phyloP scores from a whole-genome alignment of 2,888 invertebrate species.

The Rhyacophila evoluta region DNA sequence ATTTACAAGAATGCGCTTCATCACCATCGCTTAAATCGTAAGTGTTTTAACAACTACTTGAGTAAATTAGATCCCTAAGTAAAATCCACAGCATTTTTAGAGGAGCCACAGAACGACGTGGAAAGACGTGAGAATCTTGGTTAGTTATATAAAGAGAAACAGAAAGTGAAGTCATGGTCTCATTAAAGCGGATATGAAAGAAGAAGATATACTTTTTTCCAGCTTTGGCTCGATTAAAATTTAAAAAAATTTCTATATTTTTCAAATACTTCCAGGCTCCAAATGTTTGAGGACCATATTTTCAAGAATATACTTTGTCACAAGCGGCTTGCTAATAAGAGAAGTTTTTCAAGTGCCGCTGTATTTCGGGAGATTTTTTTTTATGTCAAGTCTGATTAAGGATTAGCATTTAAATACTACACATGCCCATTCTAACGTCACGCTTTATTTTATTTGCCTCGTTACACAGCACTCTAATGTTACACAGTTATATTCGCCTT shows the following conservation, averaged over 20 bases:
- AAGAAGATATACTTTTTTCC: no score
- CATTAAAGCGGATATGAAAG: no score
- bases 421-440: neutral
- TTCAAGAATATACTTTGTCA: neutral
- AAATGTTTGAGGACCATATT: neutral
- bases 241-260: neutral
- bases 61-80: no score
- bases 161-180: no score
- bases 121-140: no score
- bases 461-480: neutral
- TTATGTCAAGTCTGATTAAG: neutral
- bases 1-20: no score
- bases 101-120: no score
- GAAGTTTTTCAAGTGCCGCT: neutral
- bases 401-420: slow-evolving; percentile 20
- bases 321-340: neutral
- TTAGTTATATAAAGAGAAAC: no score
- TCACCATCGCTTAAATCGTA: no score
- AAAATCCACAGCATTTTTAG: no score
- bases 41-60: no score
- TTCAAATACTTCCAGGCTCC: neutral
- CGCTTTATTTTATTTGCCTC: slow-evolving; percentile 7
- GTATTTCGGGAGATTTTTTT: slow-evolving; percentile 4
- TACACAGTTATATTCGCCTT: neutral
- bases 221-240: no score